Percentiles rank a stretch among this genome's conserved stretches.
phyloP scores from a whole-genome alignment of 1,140 invertebrate genomes.

The Thrips palmi region DNA sequence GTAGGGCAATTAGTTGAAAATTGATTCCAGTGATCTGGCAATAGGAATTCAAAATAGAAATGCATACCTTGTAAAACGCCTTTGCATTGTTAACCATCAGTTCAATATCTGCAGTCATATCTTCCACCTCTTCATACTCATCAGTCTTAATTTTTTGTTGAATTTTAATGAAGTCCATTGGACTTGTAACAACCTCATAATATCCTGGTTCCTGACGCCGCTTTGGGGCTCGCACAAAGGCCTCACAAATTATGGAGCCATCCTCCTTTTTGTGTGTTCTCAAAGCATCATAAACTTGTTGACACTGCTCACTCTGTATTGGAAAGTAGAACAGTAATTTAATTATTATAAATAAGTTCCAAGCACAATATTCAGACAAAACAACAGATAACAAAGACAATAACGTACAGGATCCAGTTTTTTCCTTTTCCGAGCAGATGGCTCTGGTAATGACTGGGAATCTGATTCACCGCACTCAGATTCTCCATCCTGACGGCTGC shows the following conservation, averaged over 20 bases:
- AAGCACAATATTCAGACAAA: not conserved
- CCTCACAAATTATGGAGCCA: conserved; percentile 75
- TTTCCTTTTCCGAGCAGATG: conserved; percentile 25
- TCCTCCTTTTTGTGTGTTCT: conserved; percentile 84
- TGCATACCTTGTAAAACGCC: conserved; percentile 67
- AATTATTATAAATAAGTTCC: conserved; percentile 2
- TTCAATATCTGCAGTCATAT: conserved; percentile 71
- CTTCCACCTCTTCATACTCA: conserved; percentile 77
- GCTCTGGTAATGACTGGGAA: conserved; percentile 23
- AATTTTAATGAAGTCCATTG: conserved; percentile 84
- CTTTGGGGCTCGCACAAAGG: conserved; percentile 86
- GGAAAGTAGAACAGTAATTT: conserved; percentile 14
- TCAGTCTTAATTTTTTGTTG: conserved; percentile 94
- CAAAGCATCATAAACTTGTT: conserved; percentile 82
- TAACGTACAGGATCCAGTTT: conserved; percentile 31
- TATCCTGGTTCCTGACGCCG: conserved; percentile 75
- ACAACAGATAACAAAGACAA: conserved; percentile 2
- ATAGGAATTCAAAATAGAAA: conserved; percentile 10
- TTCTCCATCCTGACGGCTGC: conserved; percentile 40
- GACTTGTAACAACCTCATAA: conserved; percentile 79
- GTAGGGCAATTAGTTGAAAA: conserved; percentile 3
- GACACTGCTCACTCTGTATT: conserved; percentile 61
- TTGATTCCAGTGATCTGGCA: not conserved
- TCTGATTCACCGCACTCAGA: conserved; percentile 31
- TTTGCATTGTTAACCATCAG: conserved; percentile 81